A percentile compares a stretch with the other conserved stretches of the same genome.
Conservation (phyloP, 1,140 invertebrate species). For the Zaprionus capensis region DNA sequence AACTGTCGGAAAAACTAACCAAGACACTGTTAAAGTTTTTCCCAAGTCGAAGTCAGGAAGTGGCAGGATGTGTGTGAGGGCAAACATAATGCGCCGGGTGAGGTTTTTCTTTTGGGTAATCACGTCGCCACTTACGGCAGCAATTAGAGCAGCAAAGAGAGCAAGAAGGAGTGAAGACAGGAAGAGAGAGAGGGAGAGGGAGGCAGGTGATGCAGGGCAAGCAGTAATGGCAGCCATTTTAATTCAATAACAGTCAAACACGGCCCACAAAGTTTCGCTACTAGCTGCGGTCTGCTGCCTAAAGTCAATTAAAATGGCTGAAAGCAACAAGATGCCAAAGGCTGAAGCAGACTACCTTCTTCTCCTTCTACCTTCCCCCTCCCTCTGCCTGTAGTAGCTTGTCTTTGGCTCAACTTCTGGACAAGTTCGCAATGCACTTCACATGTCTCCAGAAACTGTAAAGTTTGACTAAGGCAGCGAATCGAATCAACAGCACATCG, state of each 20-base stretch:
- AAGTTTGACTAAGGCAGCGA: neutral
- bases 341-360: neutral
- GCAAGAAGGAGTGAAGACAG: neutral
- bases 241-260: slow-evolving; percentile 80
- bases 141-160: slow-evolving; percentile 52
- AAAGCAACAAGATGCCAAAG: slow-evolving; percentile 17
- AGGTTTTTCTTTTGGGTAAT: slow-evolving; percentile 60
- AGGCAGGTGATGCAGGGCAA: neutral
- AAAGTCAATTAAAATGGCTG: slow-evolving; percentile 79
- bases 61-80: slow-evolving; percentile 60
- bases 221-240: slow-evolving; percentile 60
- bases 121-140: slow-evolving; percentile 67
- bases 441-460: slow-evolving; percentile 8
- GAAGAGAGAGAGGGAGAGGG: neutral
- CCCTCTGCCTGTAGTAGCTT: neutral
- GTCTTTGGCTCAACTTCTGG: slow-evolving; percentile 43
- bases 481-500: neutral
- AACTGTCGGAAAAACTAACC: slow-evolving; percentile 56
- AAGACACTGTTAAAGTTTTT: slow-evolving; percentile 34
- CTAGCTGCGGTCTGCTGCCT: slow-evolving; percentile 63
- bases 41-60: slow-evolving; percentile 30
- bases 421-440: slow-evolving; percentile 28
- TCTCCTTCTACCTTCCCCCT: too few species aligned
- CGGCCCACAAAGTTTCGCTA: slow-evolving; percentile 52
- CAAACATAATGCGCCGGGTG: slow-evolving; percentile 43